Evolutionary conservation across 2,888 invertebrate species (phyloP).

Genomic region (Byasa hedistus): DNA sequence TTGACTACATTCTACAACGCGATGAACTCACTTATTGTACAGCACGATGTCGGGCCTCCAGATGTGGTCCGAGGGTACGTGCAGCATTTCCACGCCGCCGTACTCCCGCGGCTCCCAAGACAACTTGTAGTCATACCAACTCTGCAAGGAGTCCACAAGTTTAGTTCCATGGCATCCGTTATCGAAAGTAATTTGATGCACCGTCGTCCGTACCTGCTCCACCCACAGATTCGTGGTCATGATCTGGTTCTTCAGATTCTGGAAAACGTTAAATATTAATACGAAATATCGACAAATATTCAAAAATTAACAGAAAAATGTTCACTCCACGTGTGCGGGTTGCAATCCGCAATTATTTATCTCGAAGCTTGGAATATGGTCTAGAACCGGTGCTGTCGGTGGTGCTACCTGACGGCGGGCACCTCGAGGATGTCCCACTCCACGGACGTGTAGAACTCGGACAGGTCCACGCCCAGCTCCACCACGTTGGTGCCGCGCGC

Average conservation of each 20-base stretch:
- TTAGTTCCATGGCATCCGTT: no score
- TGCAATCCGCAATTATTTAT: neutral
- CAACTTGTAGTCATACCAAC: slow-evolving; percentile 95
- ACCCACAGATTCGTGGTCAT: slow-evolving; percentile 98
- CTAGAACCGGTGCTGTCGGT: slow-evolving; percentile 65
- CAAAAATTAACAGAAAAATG: no score
- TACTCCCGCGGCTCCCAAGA: slow-evolving; percentile 97
- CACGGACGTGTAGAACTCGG: slow-evolving; percentile 98
- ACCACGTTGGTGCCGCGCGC: slow-evolving; percentile 93
- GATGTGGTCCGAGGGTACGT: slow-evolving; percentile 97
- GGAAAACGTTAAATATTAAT: slow-evolving; percentile 38
- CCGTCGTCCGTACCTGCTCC: slow-evolving; percentile 81
- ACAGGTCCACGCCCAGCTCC: slow-evolving; percentile 96
- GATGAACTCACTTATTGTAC: slow-evolving; percentile 91
- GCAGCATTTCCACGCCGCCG: slow-evolving; percentile 96
- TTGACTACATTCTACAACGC: neutral
- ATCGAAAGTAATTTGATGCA: no score
- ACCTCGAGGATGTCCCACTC: slow-evolving; percentile 99
- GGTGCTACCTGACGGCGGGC: slow-evolving; percentile 89
- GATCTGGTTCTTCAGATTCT: slow-evolving; percentile 97
- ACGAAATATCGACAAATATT: no score
- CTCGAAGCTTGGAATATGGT: no score
- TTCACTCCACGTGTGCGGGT: neutral
- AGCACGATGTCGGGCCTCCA: slow-evolving; percentile 98
- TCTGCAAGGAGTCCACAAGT: no score